Base-by-base conservation (phyloP, 2,113 vertebrate species). In the Ptychochromis oligacanthus region DNA sequence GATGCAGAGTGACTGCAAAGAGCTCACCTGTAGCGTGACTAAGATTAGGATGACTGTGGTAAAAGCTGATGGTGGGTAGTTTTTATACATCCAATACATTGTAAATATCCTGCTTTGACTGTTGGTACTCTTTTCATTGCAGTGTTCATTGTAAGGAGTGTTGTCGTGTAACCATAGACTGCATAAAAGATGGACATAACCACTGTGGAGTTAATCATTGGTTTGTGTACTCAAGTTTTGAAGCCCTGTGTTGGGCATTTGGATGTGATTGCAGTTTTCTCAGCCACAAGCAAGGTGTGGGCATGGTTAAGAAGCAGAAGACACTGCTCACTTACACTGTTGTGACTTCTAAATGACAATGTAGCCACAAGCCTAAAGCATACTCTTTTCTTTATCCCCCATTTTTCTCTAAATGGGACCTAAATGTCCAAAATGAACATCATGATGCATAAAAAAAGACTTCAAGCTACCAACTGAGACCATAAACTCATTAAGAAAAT, bases 1-100 rank as follows among this genome's bases (percentile, higher is more conserved):
- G 64, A 13, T 76, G 77, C 83, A 70, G 61, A 77, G 59, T 70
- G 62, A 67, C 64, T 67, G 22, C 64, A 70, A 70, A 5, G 24
- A 70, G 64, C 40, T 49, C 24, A 49, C 64, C 24, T 24, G 43
- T 70, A 80, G 72, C 40, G 62, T 81, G 82, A 67, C 20, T 13
- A n/a, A 57, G 80, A 65, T 75, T 55, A 57, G 74, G 78, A 36
- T 52, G 62, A 84, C 28, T 70, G 22, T 31, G 58, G 57, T 13
- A 15, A 79, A 77, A 64, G 67, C 52, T 31, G n/a, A 57, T 46
- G 6, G n/a, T 34, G 28, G 31, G 61, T 28, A 6, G 24, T 26
- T 85, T 86, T n/a, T 38, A 22, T 56, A 79, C 52, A 40, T 14
- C 13, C 24, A 1, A 28, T 76, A 14, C 64, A 61, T 58, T 31